Evolutionary conservation across 2,888 invertebrate genomes (phyloP), one percentile per base, ranked within the genome.

Genomic region (Diogma glabrata): DNA sequence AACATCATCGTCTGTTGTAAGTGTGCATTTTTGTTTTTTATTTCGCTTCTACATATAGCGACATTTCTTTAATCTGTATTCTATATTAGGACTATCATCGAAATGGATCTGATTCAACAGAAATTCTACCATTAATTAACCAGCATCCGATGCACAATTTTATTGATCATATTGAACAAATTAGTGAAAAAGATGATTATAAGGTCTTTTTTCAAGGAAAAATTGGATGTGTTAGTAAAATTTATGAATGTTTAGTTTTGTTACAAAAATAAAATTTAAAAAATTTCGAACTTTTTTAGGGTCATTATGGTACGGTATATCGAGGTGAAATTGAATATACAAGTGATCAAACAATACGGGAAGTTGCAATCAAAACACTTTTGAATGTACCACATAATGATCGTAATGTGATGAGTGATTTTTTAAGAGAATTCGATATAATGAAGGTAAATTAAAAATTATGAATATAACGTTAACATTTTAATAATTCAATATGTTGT

Each of bases 281-380:
- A 61, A 61, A 57, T 23, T 17, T 24, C 9, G 6, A 24, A 23
- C 63, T 65, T 43, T 67, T 69, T 17, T 65, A 85, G 78, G 92
- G 92, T 2, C 87, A 86, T 67, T 92, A 90, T 66, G 92, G 92
- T 0, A 84, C 84, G 61, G 92, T 93, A 2, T 87, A 79, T 68
- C 79, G 79, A 57, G 92, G 88, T 0, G 80, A 77, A 59, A 73
- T 84, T 67, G 82, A 84, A 64, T 73, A 69, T 57, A 69, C 70
- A 48, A 67, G 65, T 50, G 72, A 70, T 47, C 70, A 73, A 56
- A 71, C 72, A 47, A 74, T 75, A 52, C 71, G 75, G 1, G 72
- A 75, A 55, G 82, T 84, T 16, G 84, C 84, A 38, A 79, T 85
- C 2, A 86, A 86, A 62, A 79, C 78, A 58, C 65, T 84, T 6